A percentile compares a stretch with the other conserved stretches of the same genome.
Evolutionary conservation across 2,797 vertebrate genomes (phyloP).

Genomic region (Gymnothorax javanicus): DNA sequence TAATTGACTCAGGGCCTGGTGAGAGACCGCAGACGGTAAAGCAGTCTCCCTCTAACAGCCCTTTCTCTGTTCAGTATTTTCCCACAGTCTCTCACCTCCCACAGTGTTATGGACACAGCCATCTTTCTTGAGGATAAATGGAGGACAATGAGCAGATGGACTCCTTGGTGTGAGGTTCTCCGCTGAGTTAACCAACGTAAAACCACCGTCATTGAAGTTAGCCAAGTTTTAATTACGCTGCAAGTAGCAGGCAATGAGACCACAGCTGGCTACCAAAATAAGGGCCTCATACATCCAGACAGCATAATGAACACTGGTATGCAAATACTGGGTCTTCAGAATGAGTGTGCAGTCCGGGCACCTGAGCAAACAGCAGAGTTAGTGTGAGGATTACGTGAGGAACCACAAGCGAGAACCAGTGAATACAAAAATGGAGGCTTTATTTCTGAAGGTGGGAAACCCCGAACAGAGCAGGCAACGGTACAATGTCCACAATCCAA

Average conservation of each 20-base stretch:
- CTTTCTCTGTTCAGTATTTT: not conserved
- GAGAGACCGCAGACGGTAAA: not conserved
- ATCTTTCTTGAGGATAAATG: not conserved
- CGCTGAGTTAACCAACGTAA: not conserved
- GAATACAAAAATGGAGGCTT: too few species aligned
- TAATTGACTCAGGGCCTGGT: not conserved
- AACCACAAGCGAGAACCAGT: too few species aligned
- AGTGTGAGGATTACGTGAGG: too few species aligned
- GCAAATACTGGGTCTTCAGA: constrained; percentile 26
- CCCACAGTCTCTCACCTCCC: not conserved
- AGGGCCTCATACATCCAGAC: constrained; percentile 18
- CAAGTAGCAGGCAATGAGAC: constrained; percentile 26
- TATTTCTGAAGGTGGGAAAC: too few species aligned
- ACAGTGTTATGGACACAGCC: not conserved
- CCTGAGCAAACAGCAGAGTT: not conserved
- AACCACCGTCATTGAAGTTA: constrained; percentile 8
- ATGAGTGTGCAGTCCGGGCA: not conserved
- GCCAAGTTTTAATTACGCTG: constrained; percentile 28
- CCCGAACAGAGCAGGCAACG: too few species aligned
- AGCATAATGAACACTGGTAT: constrained; percentile 18
- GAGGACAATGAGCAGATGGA: not conserved
- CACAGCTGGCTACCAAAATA: not conserved
- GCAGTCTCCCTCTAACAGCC: not conserved
- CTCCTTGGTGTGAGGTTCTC: not conserved
- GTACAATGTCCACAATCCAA: too few species aligned